A percentile compares a stretch with the other conserved stretches of the same genome.
These are phyloP conservation scores for Centroberyx gerrardi DNA, from an alignment of 2,797 vertebrate species.

Conservation along the genomic window DNA sequence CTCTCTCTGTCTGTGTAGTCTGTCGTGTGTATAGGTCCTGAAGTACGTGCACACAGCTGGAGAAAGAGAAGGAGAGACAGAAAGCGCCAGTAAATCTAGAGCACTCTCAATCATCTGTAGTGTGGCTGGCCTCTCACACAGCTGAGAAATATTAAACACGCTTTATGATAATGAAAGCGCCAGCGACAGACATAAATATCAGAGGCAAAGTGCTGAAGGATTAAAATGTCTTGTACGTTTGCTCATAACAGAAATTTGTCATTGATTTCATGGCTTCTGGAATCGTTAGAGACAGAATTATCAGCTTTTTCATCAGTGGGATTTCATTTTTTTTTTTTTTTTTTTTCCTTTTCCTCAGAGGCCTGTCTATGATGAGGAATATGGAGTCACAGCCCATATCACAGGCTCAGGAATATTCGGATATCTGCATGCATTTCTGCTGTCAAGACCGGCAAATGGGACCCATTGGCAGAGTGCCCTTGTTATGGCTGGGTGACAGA, in stretches of 20 bases:
- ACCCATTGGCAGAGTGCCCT: constrained; percentile 60
- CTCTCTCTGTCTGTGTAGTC: constrained; percentile 39
- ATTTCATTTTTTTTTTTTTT: constrained; percentile 26
- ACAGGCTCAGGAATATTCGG: constrained; percentile 31
- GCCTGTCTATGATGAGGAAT: constrained; percentile 32
- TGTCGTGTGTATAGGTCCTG: constrained; percentile 60
- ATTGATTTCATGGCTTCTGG: constrained; percentile 74
- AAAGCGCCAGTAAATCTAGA: constrained; percentile 75
- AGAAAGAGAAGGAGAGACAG: constrained; percentile 56
- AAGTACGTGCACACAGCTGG: constrained; percentile 80
- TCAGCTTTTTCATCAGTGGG: constrained; percentile 69
- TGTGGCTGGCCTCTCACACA: constrained; percentile 73
- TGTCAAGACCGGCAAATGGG: constrained; percentile 62
- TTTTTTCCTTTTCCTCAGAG: background rate
- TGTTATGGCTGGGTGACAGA: constrained; percentile 67
- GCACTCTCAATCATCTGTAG: constrained; percentile 80
- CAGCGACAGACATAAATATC: constrained; percentile 77
- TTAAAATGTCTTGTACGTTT: constrained; percentile 80
- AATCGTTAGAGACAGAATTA: constrained; percentile 67
- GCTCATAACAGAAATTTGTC: constrained; percentile 75
- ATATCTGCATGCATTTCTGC: constrained; percentile 33
- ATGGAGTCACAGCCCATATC: constrained; percentile 35
- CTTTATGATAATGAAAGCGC: constrained; percentile 83
- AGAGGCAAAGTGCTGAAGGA: constrained; percentile 69
- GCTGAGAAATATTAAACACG: constrained; percentile 82